Base-by-base conservation (phyloP, 2,113 vertebrate genomes). In the Argyrosomus japonicus region DNA sequence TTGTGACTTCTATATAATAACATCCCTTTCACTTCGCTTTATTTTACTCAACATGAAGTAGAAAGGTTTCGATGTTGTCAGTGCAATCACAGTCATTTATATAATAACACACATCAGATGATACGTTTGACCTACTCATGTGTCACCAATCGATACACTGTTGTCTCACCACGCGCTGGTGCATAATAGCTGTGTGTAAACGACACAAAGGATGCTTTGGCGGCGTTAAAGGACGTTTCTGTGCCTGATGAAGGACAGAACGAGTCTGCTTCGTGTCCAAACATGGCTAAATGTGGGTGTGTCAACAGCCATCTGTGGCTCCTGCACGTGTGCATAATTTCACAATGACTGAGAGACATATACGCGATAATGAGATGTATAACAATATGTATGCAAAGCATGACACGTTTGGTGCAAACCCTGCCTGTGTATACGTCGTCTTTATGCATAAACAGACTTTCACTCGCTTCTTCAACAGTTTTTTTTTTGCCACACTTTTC, bases 361-460 rank as follows among this genome's bases (percentile, higher is more conserved):
- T 61, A n/a, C 7, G 9, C 62, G 12, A 32, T 74, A 81, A 88
- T 81, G 82, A 88, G 64, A 61, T 51, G 78, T 82, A 68, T 29
- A 36, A 75, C 76, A 73, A 53, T 70, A 64, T 54, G 27, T 61
- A 67, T 75, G 53, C 56, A 32, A 48, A 53, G 63, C 68, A 76
- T 83, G 77, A 77, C 63, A 77, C 71, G 71, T 43, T 57, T 51
- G 27, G 43, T 78, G 58, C 32, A 63, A 68, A 14, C 40, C 53
- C 47, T 73, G 61, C 57, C 64, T 65, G 27, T 71, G 56, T 79
- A 77, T 54, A 56, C 11, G 29, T 58, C 63, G 21, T 50, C 45
- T 50, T 56, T 58, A 3, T 73, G 57, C 65, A 75, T 68, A 72
- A 68, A 72, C 11, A 77, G 21, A 75, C 21, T 71, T 79, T 53